These are phyloP conservation scores for Lasioglossum calceatum DNA, from an alignment of 2,888 invertebrate genomes.

Conservation along the genomic window DNA sequence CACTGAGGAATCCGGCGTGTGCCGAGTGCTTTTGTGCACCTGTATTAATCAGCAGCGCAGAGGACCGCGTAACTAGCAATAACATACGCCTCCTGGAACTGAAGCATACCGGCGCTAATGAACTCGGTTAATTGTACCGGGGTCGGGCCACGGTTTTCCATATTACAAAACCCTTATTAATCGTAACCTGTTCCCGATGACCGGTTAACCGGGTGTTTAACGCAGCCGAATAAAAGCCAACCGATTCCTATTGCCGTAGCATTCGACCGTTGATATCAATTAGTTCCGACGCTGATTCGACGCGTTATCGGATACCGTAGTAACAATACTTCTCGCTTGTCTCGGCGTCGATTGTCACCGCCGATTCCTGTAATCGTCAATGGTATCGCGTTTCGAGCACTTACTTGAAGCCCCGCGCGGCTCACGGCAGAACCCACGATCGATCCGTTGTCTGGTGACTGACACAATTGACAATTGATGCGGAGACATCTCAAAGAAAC, in stretches of 20 bases:
- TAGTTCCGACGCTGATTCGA: neutral
- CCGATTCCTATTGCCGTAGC: neutral
- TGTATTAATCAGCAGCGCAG: slow-evolving; percentile 39
- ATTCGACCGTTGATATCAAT: slow-evolving; percentile 31
- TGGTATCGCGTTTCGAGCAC: slow-evolving; percentile 46
- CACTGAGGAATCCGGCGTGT: slow-evolving; percentile 30
- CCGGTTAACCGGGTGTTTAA: slow-evolving; percentile 21
- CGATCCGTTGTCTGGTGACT: slow-evolving; percentile 12
- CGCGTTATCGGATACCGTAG: neutral
- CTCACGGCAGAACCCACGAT: neutral
- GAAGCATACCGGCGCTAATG: slow-evolving; percentile 40
- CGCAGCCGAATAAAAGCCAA: neutral
- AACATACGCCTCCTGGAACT: slow-evolving; percentile 14
- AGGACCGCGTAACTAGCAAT: slow-evolving; percentile 28
- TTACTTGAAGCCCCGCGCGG: slow-evolving; percentile 22
- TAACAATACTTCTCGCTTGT: slow-evolving; percentile 11
- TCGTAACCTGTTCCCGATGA: slow-evolving; percentile 9
- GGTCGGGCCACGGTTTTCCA: slow-evolving; percentile 9
- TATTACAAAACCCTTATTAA: slow-evolving; percentile 34
- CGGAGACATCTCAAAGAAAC: neutral
- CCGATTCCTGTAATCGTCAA: slow-evolving; percentile 50
- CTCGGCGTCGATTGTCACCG: slow-evolving; percentile 19
- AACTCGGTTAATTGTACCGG: slow-evolving; percentile 42
- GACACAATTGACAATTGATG: slow-evolving; percentile 12
- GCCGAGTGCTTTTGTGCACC: slow-evolving; percentile 21